Conservation (phyloP, 2,113 vertebrate genomes). For the Microtus pennsylvanicus region DNA sequence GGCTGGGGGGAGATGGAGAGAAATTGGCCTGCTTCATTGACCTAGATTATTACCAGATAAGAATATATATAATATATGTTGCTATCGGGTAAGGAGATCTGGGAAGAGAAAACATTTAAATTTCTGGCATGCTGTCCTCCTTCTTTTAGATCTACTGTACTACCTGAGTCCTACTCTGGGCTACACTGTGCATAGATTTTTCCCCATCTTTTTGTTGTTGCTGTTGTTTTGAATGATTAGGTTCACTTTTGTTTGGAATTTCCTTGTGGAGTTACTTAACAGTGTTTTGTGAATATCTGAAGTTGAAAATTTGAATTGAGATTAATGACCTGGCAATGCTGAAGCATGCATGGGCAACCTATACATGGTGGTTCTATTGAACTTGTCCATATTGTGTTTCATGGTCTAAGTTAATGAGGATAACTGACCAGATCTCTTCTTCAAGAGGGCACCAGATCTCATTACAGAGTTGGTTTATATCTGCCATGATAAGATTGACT, state of each 20-base stretch:
- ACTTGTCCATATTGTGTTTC: too few relatives aligned
- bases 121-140: neutral
- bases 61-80: neutral
- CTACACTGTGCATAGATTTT: neutral
- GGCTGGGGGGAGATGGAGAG: neutral
- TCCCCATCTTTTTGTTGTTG: neutral
- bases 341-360: too few relatives aligned
- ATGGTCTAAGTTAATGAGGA: too few relatives aligned
- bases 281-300: neutral
- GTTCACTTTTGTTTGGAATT: neutral
- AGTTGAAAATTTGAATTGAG: too few relatives aligned
- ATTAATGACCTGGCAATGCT: too few relatives aligned
- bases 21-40: neutral
- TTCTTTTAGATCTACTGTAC: neutral
- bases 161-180: too few relatives aligned
- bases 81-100: neutral
- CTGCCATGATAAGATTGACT: neutral
- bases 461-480: neutral
- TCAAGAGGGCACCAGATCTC: too few relatives aligned
- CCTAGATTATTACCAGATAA: neutral
- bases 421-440: too few relatives aligned
- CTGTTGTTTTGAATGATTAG: neutral
- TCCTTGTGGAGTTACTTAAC: neutral
- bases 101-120: neutral
- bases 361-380: too few relatives aligned